Base-by-base conservation (phyloP, 1,140 invertebrate genomes). In the Agrypnia vestita region DNA sequence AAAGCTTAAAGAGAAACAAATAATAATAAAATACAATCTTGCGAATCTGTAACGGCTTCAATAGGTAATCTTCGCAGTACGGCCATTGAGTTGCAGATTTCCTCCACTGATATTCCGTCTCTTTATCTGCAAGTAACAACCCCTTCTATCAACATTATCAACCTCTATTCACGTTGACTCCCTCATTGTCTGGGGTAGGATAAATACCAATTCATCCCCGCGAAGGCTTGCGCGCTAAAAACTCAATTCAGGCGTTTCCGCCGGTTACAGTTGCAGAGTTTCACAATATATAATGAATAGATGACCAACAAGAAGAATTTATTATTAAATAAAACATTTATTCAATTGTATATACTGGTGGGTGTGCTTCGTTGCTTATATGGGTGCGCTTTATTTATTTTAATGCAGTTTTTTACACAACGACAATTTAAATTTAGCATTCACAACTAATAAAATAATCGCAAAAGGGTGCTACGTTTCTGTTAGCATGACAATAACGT, bases 121-220 rank as follows among this genome's bases (percentile, higher is more conserved):
- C 61, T 64, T 64, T 64, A 43, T 64, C 61, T 25, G 61, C 21
- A 13, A 43, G 61, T 64, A 64, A 25, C 61, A 64, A 64, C 19
- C 61, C 61, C 61, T 64, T 64, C 35, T 64, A 64, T 64, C 61
- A 64, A 64, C 61, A 64, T 64, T 64, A 64, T 64, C 61, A 64
- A 35, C 61, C 35, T 25, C 61, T 35, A 35, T 64, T 64, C 61
- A 43, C 19, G 21, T 25, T 43, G 61, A 64, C 61, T 64, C 13
- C 15, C 13, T n/a, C 61, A 64, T 64, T 64, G 61, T 64, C 12
- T 64, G 61, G 19, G 1, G 61, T 13, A 11, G 61, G 21, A 64
- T 64, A 35, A 64, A 64, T 64, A 64, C 35, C 61, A 19, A 64
- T 64, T 64, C 61, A 64, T 64, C 61, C 59, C 59, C 21, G 19